Percentiles rank a stretch among this genome's conserved stretches.
These are phyloP conservation scores for Zoanthus gigantus DNA, from an alignment of 92 coral and sea anemone genomes.

Conservation along the genomic window DNA sequence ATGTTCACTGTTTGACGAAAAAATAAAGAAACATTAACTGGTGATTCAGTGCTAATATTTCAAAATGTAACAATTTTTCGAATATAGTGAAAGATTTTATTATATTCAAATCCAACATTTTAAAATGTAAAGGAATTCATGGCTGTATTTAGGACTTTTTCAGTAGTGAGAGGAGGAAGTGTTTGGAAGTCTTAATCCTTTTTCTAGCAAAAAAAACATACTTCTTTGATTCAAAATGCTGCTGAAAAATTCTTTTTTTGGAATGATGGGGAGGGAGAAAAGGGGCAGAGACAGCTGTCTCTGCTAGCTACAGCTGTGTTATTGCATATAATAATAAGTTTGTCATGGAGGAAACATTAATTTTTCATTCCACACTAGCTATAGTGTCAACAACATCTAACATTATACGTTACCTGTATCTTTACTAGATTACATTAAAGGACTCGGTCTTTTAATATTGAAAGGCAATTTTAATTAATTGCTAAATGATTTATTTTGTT, in stretches of 20 bases:
- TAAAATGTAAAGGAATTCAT: conserved; percentile 11
- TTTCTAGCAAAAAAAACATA: conserved; percentile 11
- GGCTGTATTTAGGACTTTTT: conserved; percentile 13
- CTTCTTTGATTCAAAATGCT: conserved; percentile 12
- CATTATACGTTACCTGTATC: conserved; percentile 13
- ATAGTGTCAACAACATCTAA: conserved; percentile 12
- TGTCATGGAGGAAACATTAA: conserved; percentile 13
- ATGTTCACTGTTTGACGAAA: conserved; percentile 13
- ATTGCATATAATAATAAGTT: conserved; percentile 10
- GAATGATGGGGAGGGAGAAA: conserved; percentile 15
- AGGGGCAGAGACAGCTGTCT: conserved; percentile 16
- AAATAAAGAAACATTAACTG: conserved; percentile 11
- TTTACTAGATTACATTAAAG: conserved; percentile 11
- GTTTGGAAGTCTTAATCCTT: conserved; percentile 13
- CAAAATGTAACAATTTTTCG: conserved; percentile 12
- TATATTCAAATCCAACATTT: conserved; percentile 11
- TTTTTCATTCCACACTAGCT: conserved; percentile 13
- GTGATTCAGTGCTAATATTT: conserved; percentile 12
- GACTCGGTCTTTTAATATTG: conserved; percentile 13
- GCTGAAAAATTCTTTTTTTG: conserved; percentile 12
- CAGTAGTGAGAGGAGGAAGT: conserved; percentile 15
- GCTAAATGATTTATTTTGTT: conserved; percentile 11
- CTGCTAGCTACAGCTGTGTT: conserved; percentile 15
- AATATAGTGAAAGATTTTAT: conserved; percentile 10
- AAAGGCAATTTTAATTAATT: conserved; percentile 10